A percentile compares a stretch with the other conserved stretches of the same genome.
These are phyloP conservation scores for Sarcophaga carnaria DNA, from an alignment of 2,888 invertebrate species.

Conservation along the genomic window DNA sequence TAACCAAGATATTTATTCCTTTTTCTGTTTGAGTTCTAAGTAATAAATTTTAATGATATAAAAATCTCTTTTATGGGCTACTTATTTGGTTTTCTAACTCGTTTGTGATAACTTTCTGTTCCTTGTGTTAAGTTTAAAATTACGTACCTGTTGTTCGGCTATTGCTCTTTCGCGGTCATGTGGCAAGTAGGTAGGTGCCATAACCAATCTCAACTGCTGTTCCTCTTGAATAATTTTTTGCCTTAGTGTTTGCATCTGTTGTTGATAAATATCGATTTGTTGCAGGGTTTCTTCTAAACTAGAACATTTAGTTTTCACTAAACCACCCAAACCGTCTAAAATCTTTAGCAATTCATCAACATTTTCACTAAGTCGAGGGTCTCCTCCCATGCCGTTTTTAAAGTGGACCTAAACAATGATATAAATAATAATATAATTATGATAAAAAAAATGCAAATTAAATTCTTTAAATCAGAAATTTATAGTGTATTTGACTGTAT, in stretches of 20 bases:
- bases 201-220: conserved; percentile 91
- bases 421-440: conserved; percentile 19
- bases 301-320: conserved; percentile 79
- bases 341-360: conserved; percentile 87
- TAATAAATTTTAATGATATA: neutral
- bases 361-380: conserved; percentile 88
- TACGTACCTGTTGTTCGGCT: conserved; percentile 92
- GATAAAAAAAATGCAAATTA: conserved; percentile 38
- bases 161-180: conserved; percentile 91
- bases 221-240: conserved; percentile 93
- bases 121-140: conserved; percentile 30
- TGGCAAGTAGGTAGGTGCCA: conserved; percentile 92
- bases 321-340: conserved; percentile 84
- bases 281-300: conserved; percentile 89
- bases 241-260: conserved; percentile 92
- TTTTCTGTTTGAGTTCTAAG: neutral
- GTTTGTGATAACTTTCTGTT: neutral
- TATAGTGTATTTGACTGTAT: neutral
- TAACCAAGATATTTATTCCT: neutral
- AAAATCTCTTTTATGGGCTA: conserved; percentile 50
- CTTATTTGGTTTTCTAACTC: conserved; percentile 33
- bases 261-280: conserved; percentile 94
- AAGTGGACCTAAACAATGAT: conserved; percentile 89
- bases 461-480: neutral
- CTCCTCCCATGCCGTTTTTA: conserved; percentile 91